phyloP scores from a whole-genome alignment of 2,888 invertebrate species.

The Apodemia zela region DNA sequence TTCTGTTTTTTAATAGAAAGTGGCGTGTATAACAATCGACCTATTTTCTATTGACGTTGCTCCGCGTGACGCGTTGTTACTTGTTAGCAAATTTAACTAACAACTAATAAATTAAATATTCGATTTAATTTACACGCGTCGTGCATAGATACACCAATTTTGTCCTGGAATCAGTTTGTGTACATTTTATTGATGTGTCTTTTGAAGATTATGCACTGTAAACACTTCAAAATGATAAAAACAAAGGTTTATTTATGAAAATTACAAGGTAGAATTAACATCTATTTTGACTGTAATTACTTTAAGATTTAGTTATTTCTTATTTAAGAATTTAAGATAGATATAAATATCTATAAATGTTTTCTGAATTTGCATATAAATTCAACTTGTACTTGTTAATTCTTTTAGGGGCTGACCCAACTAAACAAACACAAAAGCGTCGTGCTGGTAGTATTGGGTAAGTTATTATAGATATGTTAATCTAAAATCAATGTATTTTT shows the following conservation, averaged over 20 bases:
- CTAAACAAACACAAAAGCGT: slow-evolving; percentile 89
- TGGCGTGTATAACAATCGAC: slow-evolving; percentile 43
- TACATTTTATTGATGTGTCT: too few species aligned
- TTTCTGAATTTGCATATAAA: neutral
- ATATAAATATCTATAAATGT: neutral
- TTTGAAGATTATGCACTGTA: too few species aligned
- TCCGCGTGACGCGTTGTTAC: slow-evolving; percentile 71
- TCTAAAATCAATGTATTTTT: neutral
- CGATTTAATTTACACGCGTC: neutral
- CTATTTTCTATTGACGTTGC: slow-evolving; percentile 71
- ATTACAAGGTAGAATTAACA: neutral
- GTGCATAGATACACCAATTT: neutral
- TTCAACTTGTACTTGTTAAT: neutral
- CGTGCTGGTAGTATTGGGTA: slow-evolving; percentile 90
- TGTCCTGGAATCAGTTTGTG: neutral
- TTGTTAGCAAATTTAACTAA: slow-evolving; percentile 30
- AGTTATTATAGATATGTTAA: slow-evolving; percentile 54
- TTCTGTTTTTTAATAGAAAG: slow-evolving; percentile 12
- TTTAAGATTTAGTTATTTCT: neutral
- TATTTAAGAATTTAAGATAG: neutral
- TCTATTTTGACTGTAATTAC: neutral
- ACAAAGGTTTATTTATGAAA: slow-evolving; percentile 13
- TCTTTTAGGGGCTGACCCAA: slow-evolving; percentile 87
- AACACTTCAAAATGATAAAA: neutral
- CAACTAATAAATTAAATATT: slow-evolving; percentile 12